phyloP scores from a whole-genome alignment of 2,797 vertebrate genomes.

The Myioborus miniatus region DNA sequence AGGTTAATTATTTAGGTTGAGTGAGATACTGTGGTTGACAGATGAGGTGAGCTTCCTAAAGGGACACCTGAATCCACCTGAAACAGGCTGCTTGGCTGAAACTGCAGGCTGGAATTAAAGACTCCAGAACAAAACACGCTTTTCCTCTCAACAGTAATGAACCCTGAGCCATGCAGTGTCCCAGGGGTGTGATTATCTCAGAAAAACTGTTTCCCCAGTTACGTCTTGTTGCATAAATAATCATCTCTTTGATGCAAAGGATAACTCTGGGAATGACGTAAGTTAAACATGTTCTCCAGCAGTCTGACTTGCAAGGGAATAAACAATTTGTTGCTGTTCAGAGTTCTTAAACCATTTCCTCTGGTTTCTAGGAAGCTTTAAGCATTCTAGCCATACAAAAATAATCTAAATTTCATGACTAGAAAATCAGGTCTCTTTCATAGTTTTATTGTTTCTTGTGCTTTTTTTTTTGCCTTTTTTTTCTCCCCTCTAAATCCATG shows the following conservation, averaged over 20 bases:
- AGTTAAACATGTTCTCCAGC: constrained; percentile 60
- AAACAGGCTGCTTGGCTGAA: constrained; percentile 24
- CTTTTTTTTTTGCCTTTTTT: fast-evolving
- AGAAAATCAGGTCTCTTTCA: neutral
- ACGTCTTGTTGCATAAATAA: constrained; percentile 67
- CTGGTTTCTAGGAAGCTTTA: constrained; percentile 15
- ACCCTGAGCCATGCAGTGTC: constrained; percentile 47
- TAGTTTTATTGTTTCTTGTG: neutral
- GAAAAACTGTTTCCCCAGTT: constrained; percentile 61
- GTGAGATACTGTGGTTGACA: constrained; percentile 1
- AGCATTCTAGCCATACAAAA: neutral
- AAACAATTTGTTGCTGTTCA: constrained; percentile 60
- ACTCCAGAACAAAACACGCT: constrained; percentile 41
- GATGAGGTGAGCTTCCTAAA: constrained; percentile 21
- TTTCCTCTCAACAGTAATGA: constrained; percentile 49
- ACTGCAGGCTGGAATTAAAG: constrained; percentile 24
- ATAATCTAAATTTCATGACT: neutral
- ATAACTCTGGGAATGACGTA: constrained; percentile 58
- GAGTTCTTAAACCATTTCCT: constrained; percentile 11
- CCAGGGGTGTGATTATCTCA: constrained; percentile 67
- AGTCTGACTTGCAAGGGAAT: constrained; percentile 51
- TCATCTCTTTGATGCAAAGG: constrained; percentile 64
- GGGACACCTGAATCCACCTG: neutral
- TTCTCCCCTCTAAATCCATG: fast-evolving
- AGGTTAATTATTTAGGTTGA: constrained; percentile 20